A percentile compares a stretch with the other conserved stretches of the same genome.
These are phyloP conservation scores for Spea multiplicata DNA, from an alignment of 2,113 vertebrate species.

Conservation along the genomic window DNA sequence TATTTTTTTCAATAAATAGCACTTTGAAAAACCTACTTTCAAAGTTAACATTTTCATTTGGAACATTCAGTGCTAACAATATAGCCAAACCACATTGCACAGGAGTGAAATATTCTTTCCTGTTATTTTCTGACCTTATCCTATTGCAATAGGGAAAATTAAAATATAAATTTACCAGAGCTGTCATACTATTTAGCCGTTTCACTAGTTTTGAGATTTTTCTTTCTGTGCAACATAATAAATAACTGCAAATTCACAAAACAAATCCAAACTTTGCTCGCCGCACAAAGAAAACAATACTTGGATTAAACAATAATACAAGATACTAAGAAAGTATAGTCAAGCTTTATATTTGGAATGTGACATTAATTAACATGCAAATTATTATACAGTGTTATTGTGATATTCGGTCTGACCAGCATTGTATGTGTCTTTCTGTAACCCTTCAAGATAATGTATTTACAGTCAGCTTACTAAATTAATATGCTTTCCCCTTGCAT, in stretches of 20 bases:
- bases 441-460: too few relatives aligned
- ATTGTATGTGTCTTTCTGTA: too few relatives aligned
- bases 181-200: slow-evolving; percentile 19
- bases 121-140: slow-evolving; percentile 8
- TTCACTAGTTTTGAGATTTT: slow-evolving; percentile 2
- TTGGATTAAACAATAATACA: too few relatives aligned
- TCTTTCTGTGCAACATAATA: not conserved
- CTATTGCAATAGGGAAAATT: slow-evolving; percentile 6
- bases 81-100: slow-evolving; percentile 27
- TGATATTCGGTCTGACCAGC: too few relatives aligned
- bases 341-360: too few relatives aligned
- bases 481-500: too few relatives aligned
- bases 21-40: slow-evolving; percentile 28
- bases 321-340: too few relatives aligned
- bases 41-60: slow-evolving; percentile 26
- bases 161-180: slow-evolving; percentile 9
- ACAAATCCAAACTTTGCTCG: slow-evolving; percentile 8
- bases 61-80: slow-evolving; percentile 24
- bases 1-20: not conserved
- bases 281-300: too few relatives aligned
- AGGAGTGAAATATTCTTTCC: slow-evolving; percentile 8
- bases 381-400: too few relatives aligned
- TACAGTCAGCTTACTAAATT: too few relatives aligned
- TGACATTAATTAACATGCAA: too few relatives aligned
- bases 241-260: slow-evolving; percentile 1